Percentiles rank a stretch among this genome's conserved stretches.
Evolutionary conservation across 2,113 vertebrate genomes (phyloP).

Genomic region (Pungitius pungitius): DNA sequence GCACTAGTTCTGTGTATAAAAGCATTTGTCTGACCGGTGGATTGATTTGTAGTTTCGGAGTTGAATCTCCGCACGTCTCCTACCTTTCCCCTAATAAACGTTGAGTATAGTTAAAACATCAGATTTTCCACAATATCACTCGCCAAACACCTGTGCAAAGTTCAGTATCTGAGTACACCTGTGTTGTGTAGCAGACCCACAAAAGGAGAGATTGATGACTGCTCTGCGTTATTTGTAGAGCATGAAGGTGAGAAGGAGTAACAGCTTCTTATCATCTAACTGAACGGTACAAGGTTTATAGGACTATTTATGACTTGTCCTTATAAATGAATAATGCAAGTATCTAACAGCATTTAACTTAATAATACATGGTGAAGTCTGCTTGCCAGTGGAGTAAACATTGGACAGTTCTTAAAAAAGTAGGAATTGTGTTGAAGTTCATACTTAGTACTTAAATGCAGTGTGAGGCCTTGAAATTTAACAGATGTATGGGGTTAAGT

Average conservation of each 20-base stretch:
- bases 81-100: neutral
- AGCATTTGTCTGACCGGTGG: neutral
- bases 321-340: neutral
- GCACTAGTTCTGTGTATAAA: neutral
- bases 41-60: neutral
- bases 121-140: neutral
- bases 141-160: constrained; percentile 34
- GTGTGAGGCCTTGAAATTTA: neutral
- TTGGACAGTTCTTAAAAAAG: neutral
- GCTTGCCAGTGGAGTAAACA: neutral
- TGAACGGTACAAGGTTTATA: neutral
- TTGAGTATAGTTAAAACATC: constrained; percentile 2
- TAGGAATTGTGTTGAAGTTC: neutral
- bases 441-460: neutral
- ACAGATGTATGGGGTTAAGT: neutral
- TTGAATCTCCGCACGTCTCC: neutral
- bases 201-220: constrained; percentile 26
- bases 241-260: neutral
- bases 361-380: neutral
- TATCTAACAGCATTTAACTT: no score
- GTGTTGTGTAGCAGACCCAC: constrained; percentile 9
- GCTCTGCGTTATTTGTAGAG: constrained; percentile 16
- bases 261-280: neutral
- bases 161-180: constrained; percentile 33
- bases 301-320: neutral